Base-by-base conservation (phyloP, 2,888 invertebrate species). In the Ophion ellenae region DNA sequence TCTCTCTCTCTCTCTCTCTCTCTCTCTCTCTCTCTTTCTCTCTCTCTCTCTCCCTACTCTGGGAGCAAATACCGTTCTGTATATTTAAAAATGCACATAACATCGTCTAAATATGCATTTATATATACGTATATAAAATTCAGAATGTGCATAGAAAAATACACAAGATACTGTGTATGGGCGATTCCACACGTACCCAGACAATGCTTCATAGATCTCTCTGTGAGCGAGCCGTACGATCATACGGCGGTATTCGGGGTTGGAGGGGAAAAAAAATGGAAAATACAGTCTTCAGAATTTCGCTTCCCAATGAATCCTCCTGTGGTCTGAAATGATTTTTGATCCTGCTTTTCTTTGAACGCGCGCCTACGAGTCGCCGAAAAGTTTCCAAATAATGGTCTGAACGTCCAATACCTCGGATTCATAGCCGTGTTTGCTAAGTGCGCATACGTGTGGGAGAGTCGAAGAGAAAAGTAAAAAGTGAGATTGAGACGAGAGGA, bases 401-500 rank as follows among this genome's bases (percentile, higher is more conserved):
- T 74, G 17, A 14, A 24, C 14, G 45, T 63, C 24, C 24, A 45
- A 63, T 61, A 14, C n/a, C 74, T 53, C 61, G 40, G 47, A n/a
- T 3, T 11, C 20, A 14, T 11, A 1, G 40, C 3, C 32, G 32
- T 28, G 2, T 10, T 17, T 28, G 64, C 45, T 28, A 2, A 63
- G 45, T 75, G 9, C 28, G 32, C 20, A 20, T 28, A 28, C 24
- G 67, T 66, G 32, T 57, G 57, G 32, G 11, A 77, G 57, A 69
- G 45, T 45, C 6, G 69, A 59, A 5, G 57, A 77, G 45, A 36
- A 36, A 59, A 69, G 78, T 61, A n/a, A 24, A 24, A 70, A 61
- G 69, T 78, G 40, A 59, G 78, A 78, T 28, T 69, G 71, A 47
- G 63, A 71, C 63, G 53, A 57, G 81, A 66, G 81, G 57, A 81